These are phyloP conservation scores for Zaprionus vittiger DNA, from an alignment of 1,140 invertebrate species.

Conservation along the genomic window DNA sequence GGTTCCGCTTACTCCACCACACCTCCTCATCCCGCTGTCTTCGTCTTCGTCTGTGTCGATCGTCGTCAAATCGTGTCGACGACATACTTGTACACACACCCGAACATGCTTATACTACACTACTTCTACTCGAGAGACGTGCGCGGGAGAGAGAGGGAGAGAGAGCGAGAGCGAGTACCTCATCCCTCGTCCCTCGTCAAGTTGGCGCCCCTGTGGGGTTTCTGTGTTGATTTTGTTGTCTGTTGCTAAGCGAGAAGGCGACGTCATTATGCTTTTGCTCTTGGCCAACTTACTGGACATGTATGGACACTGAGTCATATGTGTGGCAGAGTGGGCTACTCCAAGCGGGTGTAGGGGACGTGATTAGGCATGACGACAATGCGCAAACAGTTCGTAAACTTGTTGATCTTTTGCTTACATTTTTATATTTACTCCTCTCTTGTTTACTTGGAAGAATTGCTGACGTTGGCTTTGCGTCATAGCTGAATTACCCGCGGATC, in stretches of 20 bases:
- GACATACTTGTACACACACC: constrained; percentile 51
- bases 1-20: neutral
- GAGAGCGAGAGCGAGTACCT: too few relatives aligned
- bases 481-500: constrained; percentile 4
- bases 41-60: constrained; percentile 45
- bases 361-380: constrained; percentile 56
- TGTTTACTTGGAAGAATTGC: constrained; percentile 31
- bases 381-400: constrained; percentile 55
- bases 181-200: neutral
- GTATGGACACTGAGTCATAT: constrained; percentile 50
- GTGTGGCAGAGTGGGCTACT: constrained; percentile 19
- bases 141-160: too few relatives aligned
- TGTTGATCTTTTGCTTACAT: constrained; percentile 61
- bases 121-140: neutral
- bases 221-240: constrained; percentile 12
- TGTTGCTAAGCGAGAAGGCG: constrained; percentile 50
- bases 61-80: constrained; percentile 49
- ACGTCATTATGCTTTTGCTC: constrained; percentile 61
- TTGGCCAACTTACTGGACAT: constrained; percentile 53
- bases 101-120: constrained; percentile 1
- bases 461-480: constrained; percentile 35
- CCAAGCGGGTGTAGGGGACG: neutral
- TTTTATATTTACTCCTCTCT: constrained; percentile 15
- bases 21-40: neutral
- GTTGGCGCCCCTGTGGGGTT: constrained; percentile 23